Evolutionary conservation across 1,140 invertebrate species (phyloP).

Genomic region (Mercenaria mercenaria): DNA sequence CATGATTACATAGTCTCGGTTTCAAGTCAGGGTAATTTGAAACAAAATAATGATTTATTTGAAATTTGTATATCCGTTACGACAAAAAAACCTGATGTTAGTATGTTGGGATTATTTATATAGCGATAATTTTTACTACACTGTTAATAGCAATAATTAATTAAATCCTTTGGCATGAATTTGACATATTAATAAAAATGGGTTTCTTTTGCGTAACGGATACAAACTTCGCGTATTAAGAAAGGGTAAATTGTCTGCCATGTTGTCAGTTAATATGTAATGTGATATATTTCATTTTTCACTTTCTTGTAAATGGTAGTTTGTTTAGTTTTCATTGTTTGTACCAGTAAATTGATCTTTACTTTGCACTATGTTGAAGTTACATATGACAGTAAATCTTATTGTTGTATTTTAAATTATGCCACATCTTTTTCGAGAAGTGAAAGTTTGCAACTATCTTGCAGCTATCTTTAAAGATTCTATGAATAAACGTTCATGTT

Average conservation of each 20-base stretch:
- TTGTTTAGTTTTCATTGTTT: constrained; percentile 51
- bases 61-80: constrained; percentile 15
- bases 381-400: too few species aligned
- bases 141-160: background rate
- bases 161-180: background rate
- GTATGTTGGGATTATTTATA: background rate
- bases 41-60: background rate
- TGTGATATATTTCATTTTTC: constrained; percentile 35
- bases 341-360: background rate
- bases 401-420: too few species aligned
- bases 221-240: background rate
- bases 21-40: constrained; percentile 57
- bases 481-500: too few species aligned
- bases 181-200: background rate
- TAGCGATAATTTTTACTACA: background rate
- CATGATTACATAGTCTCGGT: constrained; percentile 35
- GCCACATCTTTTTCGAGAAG: too few species aligned
- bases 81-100: background rate
- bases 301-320: constrained; percentile 37
- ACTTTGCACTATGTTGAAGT: background rate
- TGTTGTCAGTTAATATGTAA: constrained; percentile 50
- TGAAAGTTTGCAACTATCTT: too few species aligned
- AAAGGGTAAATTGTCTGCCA: constrained; percentile 49
- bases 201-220: background rate
- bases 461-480: too few species aligned